Evolutionary conservation across 2,888 invertebrate species (phyloP), one percentile per base, ranked within the genome.

Genomic region (Acrobasis consociella): DNA sequence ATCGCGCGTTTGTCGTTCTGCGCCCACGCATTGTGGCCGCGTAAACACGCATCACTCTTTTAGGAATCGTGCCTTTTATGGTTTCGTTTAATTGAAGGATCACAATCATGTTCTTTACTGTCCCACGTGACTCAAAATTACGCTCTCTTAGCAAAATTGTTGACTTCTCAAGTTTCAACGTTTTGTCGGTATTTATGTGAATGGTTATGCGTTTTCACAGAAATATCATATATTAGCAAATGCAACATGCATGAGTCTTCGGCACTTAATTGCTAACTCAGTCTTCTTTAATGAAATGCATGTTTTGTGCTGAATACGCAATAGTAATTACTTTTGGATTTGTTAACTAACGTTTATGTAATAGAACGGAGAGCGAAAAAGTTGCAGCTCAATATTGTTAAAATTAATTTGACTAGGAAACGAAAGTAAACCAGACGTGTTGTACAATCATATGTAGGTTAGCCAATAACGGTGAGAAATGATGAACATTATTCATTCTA

Each of bases 1-100:
- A 80, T 82, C 79, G 69, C 73, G 74, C 77, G 76, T 74, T 77
- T 73, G 78, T 75, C 71, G 73, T 69, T 69, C 71, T 73, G 74
- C 74, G 75, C 72, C 72, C 69, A 73, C 74, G 58, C 51, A 63
- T 67, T 67, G 68, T 65, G 62, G 63, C 62, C 67, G 62, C 63
- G 55, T 67, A 64, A 60, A 64, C 60, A 62, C 63, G 22, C 51
- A 51, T 50, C 11, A 51, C 51, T 60, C 56, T 56, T 42, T 60
- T 60, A 16, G 60, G 50, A 37, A 51, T 17, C 60, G 16, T 50
- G 37, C 50, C 50, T 49, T 58, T 60, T 60, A 50, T 60, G 50
- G 59, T 38, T 38, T 38, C 38, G 16, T 50, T 15, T 50, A 49
- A 50, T 38, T 50, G 50, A 17, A 50, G 38, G 10, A 60, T 60